These are phyloP conservation scores for Teleogryllus oceanicus DNA, from an alignment of 2,888 invertebrate genomes.

Conservation along the genomic window DNA sequence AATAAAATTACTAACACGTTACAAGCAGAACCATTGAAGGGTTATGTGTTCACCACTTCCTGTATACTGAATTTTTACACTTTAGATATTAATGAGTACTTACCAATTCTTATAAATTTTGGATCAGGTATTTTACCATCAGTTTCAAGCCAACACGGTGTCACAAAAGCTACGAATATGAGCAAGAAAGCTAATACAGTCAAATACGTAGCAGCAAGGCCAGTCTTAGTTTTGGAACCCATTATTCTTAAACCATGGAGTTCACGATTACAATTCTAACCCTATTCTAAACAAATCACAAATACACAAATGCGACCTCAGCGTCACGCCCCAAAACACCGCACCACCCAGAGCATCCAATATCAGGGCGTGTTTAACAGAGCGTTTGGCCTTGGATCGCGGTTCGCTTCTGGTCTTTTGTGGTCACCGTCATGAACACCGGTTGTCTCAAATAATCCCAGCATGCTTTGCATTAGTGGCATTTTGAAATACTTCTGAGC, in stretches of 20 bases:
- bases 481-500: too few species aligned
- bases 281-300: too few species aligned
- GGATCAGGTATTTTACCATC: slow-evolving; percentile 73
- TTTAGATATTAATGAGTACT: slow-evolving; percentile 42
- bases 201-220: slow-evolving; percentile 61
- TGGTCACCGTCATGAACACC: not conserved
- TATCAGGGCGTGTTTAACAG: not conserved
- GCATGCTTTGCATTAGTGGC: too few species aligned
- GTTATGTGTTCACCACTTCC: too few species aligned
- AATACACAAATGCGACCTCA: too few species aligned
- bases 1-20: too few species aligned
- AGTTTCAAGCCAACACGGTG: slow-evolving; percentile 83
- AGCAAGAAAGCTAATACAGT: slow-evolving; percentile 66
- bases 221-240: slow-evolving; percentile 60
- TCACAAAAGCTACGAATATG: slow-evolving; percentile 75
- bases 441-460: not conserved
- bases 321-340: slow-evolving; percentile 12
- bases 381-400: slow-evolving; percentile 9
- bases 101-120: slow-evolving; percentile 77
- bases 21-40: too few species aligned
- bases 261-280: not conserved
- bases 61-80: too few species aligned
- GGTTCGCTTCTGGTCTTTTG: too few species aligned
- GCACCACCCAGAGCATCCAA: slow-evolving; percentile 36
- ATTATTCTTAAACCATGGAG: slow-evolving; percentile 28